phyloP scores from a whole-genome alignment of 2,797 vertebrate genomes.

The Chelidonichthys spinosus region DNA sequence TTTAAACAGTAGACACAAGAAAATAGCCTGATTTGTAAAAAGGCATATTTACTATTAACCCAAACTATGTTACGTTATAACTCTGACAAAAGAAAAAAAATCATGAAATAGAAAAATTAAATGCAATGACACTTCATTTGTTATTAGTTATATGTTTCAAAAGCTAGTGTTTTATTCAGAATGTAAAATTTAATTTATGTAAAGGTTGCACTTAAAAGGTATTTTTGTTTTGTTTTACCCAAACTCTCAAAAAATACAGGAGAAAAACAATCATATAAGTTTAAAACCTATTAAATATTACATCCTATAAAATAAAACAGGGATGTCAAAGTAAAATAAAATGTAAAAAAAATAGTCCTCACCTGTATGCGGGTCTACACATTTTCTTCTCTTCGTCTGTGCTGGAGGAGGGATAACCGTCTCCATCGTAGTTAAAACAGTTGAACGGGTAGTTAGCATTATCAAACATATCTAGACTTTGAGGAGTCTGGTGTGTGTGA shows the following conservation, averaged over 20 bases:
- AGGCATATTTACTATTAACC: not conserved
- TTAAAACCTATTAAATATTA: not conserved
- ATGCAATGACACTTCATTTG: not conserved
- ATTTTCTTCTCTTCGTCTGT: slow-evolving; percentile 93
- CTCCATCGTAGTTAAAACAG: slow-evolving; percentile 97
- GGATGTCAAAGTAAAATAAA: not conserved
- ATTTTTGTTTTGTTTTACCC: not conserved
- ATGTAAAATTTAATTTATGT: not conserved
- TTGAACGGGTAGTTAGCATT: slow-evolving; percentile 97
- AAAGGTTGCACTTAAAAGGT: not conserved
- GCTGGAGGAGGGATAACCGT: slow-evolving; percentile 92
- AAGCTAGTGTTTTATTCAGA: not conserved
- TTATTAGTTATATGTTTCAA: not conserved
- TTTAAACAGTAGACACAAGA: not conserved
- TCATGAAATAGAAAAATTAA: not conserved
- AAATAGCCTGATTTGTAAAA: not conserved
- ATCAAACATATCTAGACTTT: slow-evolving; percentile 90
- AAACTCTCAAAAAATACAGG: not conserved
- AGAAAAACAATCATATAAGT: not conserved
- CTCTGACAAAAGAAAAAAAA: not conserved
- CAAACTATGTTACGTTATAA: not conserved
- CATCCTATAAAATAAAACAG: not conserved
- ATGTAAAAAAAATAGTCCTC: slow-evolving; percentile 26
- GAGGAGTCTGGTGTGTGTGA: slow-evolving; percentile 14
- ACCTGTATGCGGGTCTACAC: slow-evolving; percentile 97